Evolutionary conservation across 37 sponge, comb jelly and placozoan species (phyloP).

Genomic region (Geodia barretti): DNA sequence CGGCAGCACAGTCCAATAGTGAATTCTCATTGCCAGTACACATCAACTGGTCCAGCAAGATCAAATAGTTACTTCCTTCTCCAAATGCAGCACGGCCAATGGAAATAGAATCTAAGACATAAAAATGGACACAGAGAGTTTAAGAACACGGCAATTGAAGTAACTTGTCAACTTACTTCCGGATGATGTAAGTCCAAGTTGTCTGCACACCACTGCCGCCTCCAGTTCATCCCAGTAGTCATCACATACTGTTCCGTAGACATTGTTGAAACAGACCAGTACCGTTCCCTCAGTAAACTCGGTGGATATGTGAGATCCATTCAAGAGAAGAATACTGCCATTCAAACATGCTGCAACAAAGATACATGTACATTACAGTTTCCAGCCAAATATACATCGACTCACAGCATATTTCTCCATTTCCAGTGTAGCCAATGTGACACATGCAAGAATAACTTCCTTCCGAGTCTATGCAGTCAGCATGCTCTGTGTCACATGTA

Average conservation of each 20-base stretch:
- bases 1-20: conserved; percentile 10
- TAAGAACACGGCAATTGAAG: no score
- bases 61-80: neutral
- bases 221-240: conserved; percentile 25
- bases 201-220: conserved; percentile 10
- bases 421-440: neutral
- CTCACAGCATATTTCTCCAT: neutral
- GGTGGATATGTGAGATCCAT: neutral
- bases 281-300: conserved; percentile 3
- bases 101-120: neutral
- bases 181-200: neutral
- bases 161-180: no score
- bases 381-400: neutral
- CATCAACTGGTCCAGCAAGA: conserved; percentile 26
- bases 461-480: neutral
- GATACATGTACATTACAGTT: neutral
- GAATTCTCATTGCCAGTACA: conserved; percentile 26
- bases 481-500: neutral
- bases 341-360: neutral
- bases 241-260: conserved; percentile 16
- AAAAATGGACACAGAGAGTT: no score
- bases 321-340: neutral
- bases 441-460: neutral
- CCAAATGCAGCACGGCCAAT: conserved; percentile 7
- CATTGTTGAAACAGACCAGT: conserved; percentile 1